Percentiles rank a stretch among this genome's conserved stretches.
phyloP scores from a whole-genome alignment of 2,888 invertebrate species.

The Notodromas monacha region DNA sequence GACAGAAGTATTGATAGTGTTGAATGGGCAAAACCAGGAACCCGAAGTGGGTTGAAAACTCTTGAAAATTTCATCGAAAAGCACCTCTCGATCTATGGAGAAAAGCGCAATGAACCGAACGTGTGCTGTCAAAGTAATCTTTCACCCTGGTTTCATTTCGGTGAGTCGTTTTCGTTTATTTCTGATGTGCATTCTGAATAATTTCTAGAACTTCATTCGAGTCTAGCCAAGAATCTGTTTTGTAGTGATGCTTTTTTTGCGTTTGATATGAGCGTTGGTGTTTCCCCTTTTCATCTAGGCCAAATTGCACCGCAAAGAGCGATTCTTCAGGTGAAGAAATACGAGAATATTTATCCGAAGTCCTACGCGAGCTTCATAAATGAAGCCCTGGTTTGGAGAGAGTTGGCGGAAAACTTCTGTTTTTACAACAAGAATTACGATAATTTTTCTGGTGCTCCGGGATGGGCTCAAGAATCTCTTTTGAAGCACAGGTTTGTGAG shows the following conservation, averaged over 20 bases:
- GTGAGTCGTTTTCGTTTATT: constrained; percentile 22
- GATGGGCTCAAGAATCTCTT: constrained; percentile 47
- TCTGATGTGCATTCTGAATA: too few species aligned
- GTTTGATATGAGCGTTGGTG: too few species aligned
- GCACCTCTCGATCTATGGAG: constrained; percentile 29
- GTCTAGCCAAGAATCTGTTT: too few species aligned
- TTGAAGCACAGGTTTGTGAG: constrained; percentile 21
- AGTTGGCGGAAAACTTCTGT: constrained; percentile 64
- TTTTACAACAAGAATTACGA: constrained; percentile 58
- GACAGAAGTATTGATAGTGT: constrained; percentile 37
- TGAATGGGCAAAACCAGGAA: constrained; percentile 44
- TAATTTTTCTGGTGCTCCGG: constrained; percentile 34
- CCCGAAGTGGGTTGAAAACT: constrained; percentile 28
- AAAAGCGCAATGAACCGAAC: constrained; percentile 46
- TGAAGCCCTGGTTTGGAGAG: constrained; percentile 50
- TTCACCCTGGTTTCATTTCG: constrained; percentile 75
- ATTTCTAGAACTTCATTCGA: too few species aligned
- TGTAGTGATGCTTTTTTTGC: too few species aligned
- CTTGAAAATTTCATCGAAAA: constrained; percentile 33
- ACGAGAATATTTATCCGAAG: constrained; percentile 26
- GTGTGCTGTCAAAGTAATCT: constrained; percentile 38
- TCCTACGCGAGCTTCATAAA: constrained; percentile 47
- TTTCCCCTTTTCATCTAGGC: constrained; percentile 22
- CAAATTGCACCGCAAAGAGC: constrained; percentile 54
- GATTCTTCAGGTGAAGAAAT: constrained; percentile 32